Conservation (phyloP, 2,113 vertebrate genomes). For the Saccopteryx leptura region DNA sequence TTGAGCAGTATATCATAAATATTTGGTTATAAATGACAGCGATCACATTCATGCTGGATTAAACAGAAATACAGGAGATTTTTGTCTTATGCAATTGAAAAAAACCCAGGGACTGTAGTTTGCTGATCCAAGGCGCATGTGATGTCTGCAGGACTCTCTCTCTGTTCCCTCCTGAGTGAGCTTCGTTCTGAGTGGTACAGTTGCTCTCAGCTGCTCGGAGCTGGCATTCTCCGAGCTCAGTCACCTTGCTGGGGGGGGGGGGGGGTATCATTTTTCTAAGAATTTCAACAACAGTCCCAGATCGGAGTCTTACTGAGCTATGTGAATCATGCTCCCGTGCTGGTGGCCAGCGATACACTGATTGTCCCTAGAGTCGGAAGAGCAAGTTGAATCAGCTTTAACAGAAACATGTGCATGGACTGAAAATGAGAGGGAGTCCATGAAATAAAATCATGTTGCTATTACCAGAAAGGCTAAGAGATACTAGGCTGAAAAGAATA, state of each 20-base stretch:
- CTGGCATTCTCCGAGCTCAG: not conserved
- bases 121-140: not conserved
- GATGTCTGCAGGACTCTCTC: not conserved
- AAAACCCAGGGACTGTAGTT: not conserved
- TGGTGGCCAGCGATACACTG: not conserved
- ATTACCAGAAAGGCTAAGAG: not conserved
- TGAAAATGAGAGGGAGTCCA: not conserved
- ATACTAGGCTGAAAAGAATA: not conserved
- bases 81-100: not conserved
- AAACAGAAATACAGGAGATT: not conserved
- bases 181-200: not conserved
- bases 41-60: not conserved
- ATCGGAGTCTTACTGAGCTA: not conserved
- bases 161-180: not conserved
- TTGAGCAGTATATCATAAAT: not conserved
- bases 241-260: not conserved
- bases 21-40: not conserved
- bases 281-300: not conserved
- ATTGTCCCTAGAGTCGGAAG: not conserved
- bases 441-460: not conserved
- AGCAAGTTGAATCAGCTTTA: not conserved
- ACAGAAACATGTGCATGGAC: not conserved
- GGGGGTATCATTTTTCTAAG: not conserved
- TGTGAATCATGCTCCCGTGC: not conserved
- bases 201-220: not conserved